Base-by-base conservation (phyloP, 64 coral and sea anemone genomes). In the Porites australiensis region DNA sequence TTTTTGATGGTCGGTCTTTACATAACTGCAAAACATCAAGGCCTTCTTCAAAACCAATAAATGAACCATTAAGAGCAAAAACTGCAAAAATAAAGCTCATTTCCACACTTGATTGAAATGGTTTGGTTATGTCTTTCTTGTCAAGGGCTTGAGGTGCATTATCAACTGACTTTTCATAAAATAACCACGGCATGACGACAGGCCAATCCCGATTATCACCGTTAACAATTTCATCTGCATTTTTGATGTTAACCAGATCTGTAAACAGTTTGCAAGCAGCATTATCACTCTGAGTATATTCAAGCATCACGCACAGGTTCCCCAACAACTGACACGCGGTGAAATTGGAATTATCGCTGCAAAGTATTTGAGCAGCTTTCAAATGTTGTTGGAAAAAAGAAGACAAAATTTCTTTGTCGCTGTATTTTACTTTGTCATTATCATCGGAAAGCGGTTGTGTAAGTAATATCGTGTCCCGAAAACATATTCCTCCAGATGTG, bases 321-420 rank as follows among this genome's bases (percentile, higher is more conserved):
- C 98, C 98, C 3, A 99, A 75, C 8, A 99, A 80, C 82, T 99
- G 98, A 75, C 98, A 99, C 0, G 98, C 91, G 13, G 98, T 99
- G 68, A 96, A 96, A 50, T 99, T 99, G 10, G 73, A 87, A 19
- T 96, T 10, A 13, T 72, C 23, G 4, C 64, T 57, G 68, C 98
- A 99, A 58, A 99, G 79, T 16, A 88, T 88, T 93, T 92, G 46
- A 10, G 91, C 82, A 11, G 98, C 91, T 71, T 69, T 76, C 18
- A 99, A 92, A 79, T 96, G 81, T 0, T 88, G 65, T 67, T 88
- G 64, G 48, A 96, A 96, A 86, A 88, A 99, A 3, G 75, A 82
- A 0, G 94, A 96, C 8, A 49, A 7, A 16, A 99, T 68, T 18
- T 77, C 62, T 58, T 94, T 88, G 9, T 73, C 92, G 4, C 79